These are phyloP conservation scores for Euplexia lucipara DNA, from an alignment of 2,888 invertebrate genomes.

Conservation along the genomic window DNA sequence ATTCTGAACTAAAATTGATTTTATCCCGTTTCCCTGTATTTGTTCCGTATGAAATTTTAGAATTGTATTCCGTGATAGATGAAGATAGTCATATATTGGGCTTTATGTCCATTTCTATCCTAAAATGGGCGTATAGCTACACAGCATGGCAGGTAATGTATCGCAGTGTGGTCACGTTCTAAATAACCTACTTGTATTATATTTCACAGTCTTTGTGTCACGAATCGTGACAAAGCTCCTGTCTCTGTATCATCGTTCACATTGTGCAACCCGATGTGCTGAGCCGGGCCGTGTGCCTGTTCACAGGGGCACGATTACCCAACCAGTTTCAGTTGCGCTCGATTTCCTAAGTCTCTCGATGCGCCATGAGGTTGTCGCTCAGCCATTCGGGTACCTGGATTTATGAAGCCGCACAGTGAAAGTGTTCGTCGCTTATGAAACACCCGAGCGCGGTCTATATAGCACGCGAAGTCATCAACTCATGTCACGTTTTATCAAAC, in stretches of 20 bases:
- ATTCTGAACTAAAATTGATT: slow-evolving; percentile 40
- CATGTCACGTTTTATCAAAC: slow-evolving; percentile 61
- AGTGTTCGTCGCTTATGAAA: slow-evolving; percentile 79
- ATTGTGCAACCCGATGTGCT: slow-evolving; percentile 82
- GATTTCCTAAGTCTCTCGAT: slow-evolving; percentile 79
- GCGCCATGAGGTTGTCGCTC: slow-evolving; percentile 75
- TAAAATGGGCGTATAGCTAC: slow-evolving; percentile 70
- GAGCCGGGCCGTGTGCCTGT: slow-evolving; percentile 76
- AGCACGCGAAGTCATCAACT: slow-evolving; percentile 62
- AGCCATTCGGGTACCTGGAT: slow-evolving; percentile 71
- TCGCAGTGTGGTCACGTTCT: slow-evolving; percentile 84
- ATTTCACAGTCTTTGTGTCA: slow-evolving; percentile 81
- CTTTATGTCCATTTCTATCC: slow-evolving; percentile 62
- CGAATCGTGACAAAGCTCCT: slow-evolving; percentile 81
- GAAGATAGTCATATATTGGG: slow-evolving; percentile 17
- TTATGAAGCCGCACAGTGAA: slow-evolving; percentile 78
- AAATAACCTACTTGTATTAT: slow-evolving; percentile 84
- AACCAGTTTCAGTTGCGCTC: slow-evolving; percentile 79
- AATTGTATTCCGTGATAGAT: slow-evolving; percentile 24
- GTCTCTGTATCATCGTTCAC: slow-evolving; percentile 77
- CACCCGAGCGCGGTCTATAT: slow-evolving; percentile 44
- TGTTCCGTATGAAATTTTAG: slow-evolving; percentile 16
- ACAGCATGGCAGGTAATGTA: slow-evolving; percentile 75
- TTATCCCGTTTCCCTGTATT: slow-evolving; percentile 24
- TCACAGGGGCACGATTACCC: slow-evolving; percentile 80